phyloP scores from a whole-genome alignment of 2,888 invertebrate genomes.

The Drosophila nigricruria region DNA sequence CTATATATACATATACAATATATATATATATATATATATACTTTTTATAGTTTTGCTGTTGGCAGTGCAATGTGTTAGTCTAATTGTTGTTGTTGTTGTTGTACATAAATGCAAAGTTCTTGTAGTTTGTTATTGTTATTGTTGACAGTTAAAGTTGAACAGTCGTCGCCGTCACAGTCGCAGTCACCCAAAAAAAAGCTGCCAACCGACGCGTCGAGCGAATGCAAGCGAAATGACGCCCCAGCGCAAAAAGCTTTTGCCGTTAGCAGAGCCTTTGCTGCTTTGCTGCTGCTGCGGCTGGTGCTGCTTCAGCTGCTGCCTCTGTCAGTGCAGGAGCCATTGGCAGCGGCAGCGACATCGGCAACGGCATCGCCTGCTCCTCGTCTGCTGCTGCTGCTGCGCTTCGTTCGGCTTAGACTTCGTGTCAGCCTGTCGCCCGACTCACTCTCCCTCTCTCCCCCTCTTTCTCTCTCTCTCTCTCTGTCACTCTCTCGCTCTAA shows the following conservation, averaged over 20 bases:
- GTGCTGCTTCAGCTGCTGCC: conserved; percentile 12
- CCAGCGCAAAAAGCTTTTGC: conserved; percentile 48
- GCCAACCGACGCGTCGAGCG: conserved; percentile 80
- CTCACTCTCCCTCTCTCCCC: not conserved
- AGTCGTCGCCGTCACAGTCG: conserved; percentile 28
- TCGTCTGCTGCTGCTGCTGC: conserved; percentile 12
- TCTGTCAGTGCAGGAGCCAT: conserved; percentile 40
- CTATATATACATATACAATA: not conserved
- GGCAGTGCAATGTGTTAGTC: conserved; percentile 67
- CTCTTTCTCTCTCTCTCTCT: not conserved
- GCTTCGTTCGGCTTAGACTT: conserved; percentile 27
- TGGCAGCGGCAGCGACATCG: conserved; percentile 16
- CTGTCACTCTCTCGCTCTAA: not conserved
- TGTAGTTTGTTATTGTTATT: conserved; percentile 41
- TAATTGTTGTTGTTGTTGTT: conserved; percentile 42
- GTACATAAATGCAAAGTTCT: conserved; percentile 60
- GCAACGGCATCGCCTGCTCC: conserved; percentile 18
- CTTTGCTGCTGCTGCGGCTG: conserved; percentile 21
- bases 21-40: not conserved
- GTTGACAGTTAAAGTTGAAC: conserved; percentile 38
- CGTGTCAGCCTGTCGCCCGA: conserved; percentile 23
- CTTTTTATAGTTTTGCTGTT: conserved; percentile 23
- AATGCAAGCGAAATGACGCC: conserved; percentile 82
- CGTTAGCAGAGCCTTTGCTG: conserved; percentile 43
- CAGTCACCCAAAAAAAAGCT: conserved; percentile 35